Evolutionary conservation across 2,113 vertebrate species (phyloP).

Genomic region (Paramormyrops kingsleyae): DNA sequence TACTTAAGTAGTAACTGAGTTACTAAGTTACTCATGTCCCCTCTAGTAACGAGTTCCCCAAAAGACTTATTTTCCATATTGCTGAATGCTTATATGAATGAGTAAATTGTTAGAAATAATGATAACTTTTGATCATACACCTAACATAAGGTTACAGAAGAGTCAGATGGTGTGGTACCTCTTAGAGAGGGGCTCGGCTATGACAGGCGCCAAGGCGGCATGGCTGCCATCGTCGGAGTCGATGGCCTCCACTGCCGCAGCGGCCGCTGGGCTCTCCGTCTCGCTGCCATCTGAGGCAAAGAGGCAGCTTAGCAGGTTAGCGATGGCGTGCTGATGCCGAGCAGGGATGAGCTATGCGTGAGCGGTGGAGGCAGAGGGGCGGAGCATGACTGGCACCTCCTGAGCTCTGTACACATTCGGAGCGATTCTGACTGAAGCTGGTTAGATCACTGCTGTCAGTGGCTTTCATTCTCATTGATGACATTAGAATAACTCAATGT

Average conservation of each 20-base stretch:
- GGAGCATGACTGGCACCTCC: background rate
- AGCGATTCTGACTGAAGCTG: background rate
- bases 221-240: background rate
- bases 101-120: background rate
- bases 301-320: background rate
- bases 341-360: background rate
- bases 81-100: background rate
- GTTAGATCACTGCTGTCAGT: background rate
- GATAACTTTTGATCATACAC: background rate
- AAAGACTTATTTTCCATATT: background rate
- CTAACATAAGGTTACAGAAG: background rate
- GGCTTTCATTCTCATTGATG: background rate
- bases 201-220: background rate
- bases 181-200: slow-evolving; percentile 19
- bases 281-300: slow-evolving; percentile 23
- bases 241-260: background rate
- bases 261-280: background rate
- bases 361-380: too few relatives aligned
- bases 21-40: background rate
- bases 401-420: background rate
- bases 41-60: background rate
- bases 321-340: background rate
- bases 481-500: background rate
- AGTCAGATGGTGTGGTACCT: slow-evolving; percentile 22
- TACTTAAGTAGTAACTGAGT: background rate